phyloP scores from a whole-genome alignment of 2,888 invertebrate genomes.

The Chelonus formosanus region DNA sequence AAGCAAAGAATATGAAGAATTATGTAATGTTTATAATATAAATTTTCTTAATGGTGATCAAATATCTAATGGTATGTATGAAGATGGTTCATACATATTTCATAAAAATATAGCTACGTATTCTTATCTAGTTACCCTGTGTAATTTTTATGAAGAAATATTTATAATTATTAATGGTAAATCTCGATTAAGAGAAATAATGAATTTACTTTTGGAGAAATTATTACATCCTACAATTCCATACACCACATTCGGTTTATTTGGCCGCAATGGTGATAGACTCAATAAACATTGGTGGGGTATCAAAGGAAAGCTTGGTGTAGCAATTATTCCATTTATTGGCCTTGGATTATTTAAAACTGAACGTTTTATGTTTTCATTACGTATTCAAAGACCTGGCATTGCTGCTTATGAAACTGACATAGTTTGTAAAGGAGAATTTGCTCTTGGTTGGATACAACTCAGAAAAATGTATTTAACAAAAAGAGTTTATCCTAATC shows the following conservation, averaged over 20 bases:
- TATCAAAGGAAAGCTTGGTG: background rate
- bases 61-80: background rate
- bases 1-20: background rate
- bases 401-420: background rate
- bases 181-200: slow-evolving; percentile 28
- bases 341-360: background rate
- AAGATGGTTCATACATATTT: background rate
- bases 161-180: too few relatives aligned
- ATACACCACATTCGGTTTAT: background rate
- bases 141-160: background rate
- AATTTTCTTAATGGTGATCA: background rate
- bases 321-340: background rate
- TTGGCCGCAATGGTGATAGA: background rate
- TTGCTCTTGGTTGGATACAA: slow-evolving; percentile 1
- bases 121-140: background rate
- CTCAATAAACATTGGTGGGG: background rate
- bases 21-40: background rate
- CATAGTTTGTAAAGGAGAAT: background rate
- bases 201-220: slow-evolving; percentile 10
- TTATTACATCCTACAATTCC: background rate
- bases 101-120: background rate
- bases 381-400: background rate
- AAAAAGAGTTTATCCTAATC: background rate
- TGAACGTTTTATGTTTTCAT: slow-evolving; percentile 4
- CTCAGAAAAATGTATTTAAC: background rate